A percentile compares a stretch with the other conserved stretches of the same genome.
Evolutionary conservation across 2,888 invertebrate species (phyloP).

Genomic region (Drosophila borborema): DNA sequence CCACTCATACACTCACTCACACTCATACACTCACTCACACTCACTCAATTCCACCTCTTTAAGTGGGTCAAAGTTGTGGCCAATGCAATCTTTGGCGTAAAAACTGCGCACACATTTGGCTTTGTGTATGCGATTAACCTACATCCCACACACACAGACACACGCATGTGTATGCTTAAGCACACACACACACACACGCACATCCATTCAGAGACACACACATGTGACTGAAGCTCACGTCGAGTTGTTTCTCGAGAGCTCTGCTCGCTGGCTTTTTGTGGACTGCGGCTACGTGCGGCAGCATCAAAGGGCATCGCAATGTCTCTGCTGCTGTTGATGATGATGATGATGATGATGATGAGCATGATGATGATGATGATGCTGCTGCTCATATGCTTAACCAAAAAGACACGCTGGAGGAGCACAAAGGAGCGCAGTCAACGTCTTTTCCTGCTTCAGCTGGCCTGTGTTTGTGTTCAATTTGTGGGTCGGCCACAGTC

Average conservation of each 20-base stretch:
- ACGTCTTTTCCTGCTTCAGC: not conserved
- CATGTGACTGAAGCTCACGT: conserved; percentile 16
- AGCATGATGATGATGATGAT: conserved; percentile 7
- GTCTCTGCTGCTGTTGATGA: conserved; percentile 6
- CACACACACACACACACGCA: conserved; percentile 15
- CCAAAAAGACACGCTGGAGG: conserved; percentile 23
- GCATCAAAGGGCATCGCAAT: conserved; percentile 12
- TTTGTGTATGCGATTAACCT: conserved; percentile 55
- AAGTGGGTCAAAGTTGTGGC: conserved; percentile 58
- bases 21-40: not conserved
- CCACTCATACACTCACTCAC: not conserved
- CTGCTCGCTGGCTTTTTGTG: conserved; percentile 35
- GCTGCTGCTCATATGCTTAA: conserved; percentile 23
- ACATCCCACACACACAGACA: conserved; percentile 36
- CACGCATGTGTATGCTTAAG: conserved; percentile 9
- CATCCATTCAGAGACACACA: conserved; percentile 20
- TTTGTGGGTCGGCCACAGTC: conserved; percentile 59
- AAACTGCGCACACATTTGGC: conserved; percentile 44
- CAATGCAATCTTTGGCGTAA: conserved; percentile 63
- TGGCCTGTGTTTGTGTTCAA: conserved; percentile 61
- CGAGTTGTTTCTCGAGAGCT: conserved; percentile 8
- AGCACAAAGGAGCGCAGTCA: conserved; percentile 44
- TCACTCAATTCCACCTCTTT: not conserved
- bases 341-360: conserved; percentile 3
- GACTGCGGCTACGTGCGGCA: conserved; percentile 22